phyloP scores from a whole-genome alignment of 2,113 vertebrate genomes.

The Anas platyrhynchos region DNA sequence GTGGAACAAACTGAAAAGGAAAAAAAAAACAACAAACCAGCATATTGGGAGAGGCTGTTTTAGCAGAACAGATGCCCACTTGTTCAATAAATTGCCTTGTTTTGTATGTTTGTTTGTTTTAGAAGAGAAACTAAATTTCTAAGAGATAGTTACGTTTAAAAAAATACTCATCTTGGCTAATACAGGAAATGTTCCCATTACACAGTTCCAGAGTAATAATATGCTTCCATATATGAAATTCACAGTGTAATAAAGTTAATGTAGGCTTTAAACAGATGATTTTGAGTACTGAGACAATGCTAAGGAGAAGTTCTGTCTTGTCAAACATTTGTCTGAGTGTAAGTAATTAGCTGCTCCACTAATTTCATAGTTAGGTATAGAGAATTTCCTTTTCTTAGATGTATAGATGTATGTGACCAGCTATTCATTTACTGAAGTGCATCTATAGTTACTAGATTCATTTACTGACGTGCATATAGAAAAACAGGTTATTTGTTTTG shows the following conservation, averaged over 20 bases:
- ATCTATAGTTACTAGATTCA: background rate
- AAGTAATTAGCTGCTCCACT: background rate
- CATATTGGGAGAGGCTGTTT: background rate
- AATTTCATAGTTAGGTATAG: background rate
- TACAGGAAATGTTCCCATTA: background rate
- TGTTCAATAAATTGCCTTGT: background rate
- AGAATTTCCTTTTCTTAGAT: background rate
- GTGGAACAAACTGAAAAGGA: background rate
- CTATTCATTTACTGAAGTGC: background rate
- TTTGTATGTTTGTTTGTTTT: constrained; percentile 21
- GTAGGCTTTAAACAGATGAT: background rate
- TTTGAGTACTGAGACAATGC: background rate
- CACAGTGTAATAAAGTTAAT: background rate
- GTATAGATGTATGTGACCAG: background rate
- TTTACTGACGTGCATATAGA: background rate
- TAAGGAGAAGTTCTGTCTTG: background rate
- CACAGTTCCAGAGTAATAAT: background rate
- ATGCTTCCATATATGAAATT: background rate
- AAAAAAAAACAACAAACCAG: background rate
- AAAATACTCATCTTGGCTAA: background rate
- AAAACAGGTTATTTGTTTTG: background rate
- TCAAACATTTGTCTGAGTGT: background rate
- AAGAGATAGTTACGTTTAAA: constrained; percentile 17
- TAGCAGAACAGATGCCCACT: background rate
- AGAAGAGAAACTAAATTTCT: constrained; percentile 29